phyloP scores from a whole-genome alignment of 2,888 invertebrate species.

The Sussaba pulchella region DNA sequence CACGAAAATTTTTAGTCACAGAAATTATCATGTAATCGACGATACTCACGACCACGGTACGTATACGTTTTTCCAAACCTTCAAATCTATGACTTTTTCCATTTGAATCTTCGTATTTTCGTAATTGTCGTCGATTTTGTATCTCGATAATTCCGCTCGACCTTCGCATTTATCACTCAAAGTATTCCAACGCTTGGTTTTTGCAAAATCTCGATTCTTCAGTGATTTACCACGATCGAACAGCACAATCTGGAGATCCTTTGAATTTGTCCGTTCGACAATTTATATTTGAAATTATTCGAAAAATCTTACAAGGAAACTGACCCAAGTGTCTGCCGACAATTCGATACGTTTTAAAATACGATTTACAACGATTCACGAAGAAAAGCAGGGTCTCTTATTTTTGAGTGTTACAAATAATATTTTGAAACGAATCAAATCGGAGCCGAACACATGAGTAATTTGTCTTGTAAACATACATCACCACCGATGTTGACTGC shows the following conservation, averaged over 20 bases:
- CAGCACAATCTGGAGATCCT: conserved; percentile 64
- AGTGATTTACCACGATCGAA: conserved; percentile 72
- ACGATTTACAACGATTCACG: neutral
- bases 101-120: conserved; percentile 70
- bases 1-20: neutral
- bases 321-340: no score
- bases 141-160: conserved; percentile 76
- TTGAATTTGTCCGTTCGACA: neutral
- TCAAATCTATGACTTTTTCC: conserved; percentile 67
- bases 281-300: no score
- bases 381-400: neutral
- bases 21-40: no score
- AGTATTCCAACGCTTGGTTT: conserved; percentile 74
- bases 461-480: conserved; percentile 63
- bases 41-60: no score
- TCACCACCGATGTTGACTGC: conserved; percentile 67
- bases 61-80: no score
- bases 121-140: conserved; percentile 73
- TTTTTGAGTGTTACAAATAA: no score
- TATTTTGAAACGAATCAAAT: no score
- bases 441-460: no score
- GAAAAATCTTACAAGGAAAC: no score
- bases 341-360: no score
- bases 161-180: conserved; percentile 71
- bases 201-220: conserved; percentile 72